These are phyloP conservation scores for Rhinichthys klamathensis DNA, from an alignment of 2,113 vertebrate species.

Conservation along the genomic window DNA sequence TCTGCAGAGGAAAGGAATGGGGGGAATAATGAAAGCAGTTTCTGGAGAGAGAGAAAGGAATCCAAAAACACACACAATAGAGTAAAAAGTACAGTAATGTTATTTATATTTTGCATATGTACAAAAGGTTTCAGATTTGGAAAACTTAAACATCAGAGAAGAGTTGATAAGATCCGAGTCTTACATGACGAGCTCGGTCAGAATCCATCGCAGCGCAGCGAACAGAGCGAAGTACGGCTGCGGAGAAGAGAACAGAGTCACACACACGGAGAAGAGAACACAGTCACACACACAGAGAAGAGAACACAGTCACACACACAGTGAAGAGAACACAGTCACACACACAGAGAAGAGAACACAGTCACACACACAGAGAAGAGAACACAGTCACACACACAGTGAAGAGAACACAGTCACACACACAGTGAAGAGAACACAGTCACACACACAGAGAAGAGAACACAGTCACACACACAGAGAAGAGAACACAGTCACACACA, in stretches of 20 bases:
- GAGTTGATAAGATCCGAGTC: conserved; percentile 52
- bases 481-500: too few species aligned
- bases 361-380: too few species aligned
- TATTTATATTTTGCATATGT: background rate
- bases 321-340: too few species aligned
- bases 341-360: too few species aligned
- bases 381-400: too few species aligned
- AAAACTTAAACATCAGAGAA: background rate
- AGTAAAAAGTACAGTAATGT: background rate
- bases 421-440: too few species aligned
- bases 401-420: too few species aligned
- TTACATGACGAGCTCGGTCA: conserved; percentile 97
- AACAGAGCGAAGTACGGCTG: conserved; percentile 95
- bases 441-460: too few species aligned
- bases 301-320: too few species aligned
- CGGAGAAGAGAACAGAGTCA: background rate
- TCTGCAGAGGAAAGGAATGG: conserved; percentile 68
- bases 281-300: too few species aligned
- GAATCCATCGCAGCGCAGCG: conserved; percentile 91
- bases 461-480: too few species aligned
- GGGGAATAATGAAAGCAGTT: background rate
- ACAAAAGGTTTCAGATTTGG: background rate
- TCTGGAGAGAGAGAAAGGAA: background rate
- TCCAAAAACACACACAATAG: background rate
- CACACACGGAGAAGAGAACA: too few species aligned